These are phyloP conservation scores for Galeopsomyia nigrocyanea DNA, from an alignment of 2,888 invertebrate genomes.

Conservation along the genomic window DNA sequence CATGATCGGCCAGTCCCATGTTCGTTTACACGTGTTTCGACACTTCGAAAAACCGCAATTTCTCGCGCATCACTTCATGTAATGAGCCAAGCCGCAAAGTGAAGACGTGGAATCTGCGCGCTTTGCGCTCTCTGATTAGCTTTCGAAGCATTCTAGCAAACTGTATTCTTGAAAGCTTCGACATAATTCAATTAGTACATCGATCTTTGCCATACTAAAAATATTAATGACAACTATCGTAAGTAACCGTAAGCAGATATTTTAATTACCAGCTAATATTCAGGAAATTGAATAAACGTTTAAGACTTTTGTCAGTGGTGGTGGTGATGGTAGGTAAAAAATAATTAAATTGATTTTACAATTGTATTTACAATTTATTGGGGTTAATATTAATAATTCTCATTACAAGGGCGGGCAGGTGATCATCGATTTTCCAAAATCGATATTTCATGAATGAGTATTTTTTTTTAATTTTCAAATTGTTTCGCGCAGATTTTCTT, in stretches of 20 bases:
- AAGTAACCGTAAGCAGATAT: too few relatives aligned
- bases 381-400: conserved; percentile 64
- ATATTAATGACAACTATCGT: too few relatives aligned
- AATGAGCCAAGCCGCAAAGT: conserved; percentile 43
- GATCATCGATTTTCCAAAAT: conserved; percentile 58
- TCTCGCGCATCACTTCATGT: conserved; percentile 39
- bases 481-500: conserved; percentile 41
- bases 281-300: too few relatives aligned
- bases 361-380: conserved; percentile 68
- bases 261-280: too few relatives aligned
- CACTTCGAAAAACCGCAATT: conserved; percentile 40
- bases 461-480: conserved; percentile 21
- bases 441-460: conserved; percentile 55
- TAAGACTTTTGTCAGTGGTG: too few relatives aligned
- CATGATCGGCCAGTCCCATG: neutral
- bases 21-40: conserved; percentile 38
- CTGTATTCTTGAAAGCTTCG: too few relatives aligned
- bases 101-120: conserved; percentile 20
- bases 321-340: neutral
- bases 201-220: too few relatives aligned
- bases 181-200: too few relatives aligned
- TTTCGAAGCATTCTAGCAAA: neutral
- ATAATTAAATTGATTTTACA: conserved; percentile 53
- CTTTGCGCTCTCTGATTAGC: conserved; percentile 9
- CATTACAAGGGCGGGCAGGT: conserved; percentile 63